phyloP scores from a whole-genome alignment of 2,888 invertebrate species.

The Drosophila gaucha region DNA sequence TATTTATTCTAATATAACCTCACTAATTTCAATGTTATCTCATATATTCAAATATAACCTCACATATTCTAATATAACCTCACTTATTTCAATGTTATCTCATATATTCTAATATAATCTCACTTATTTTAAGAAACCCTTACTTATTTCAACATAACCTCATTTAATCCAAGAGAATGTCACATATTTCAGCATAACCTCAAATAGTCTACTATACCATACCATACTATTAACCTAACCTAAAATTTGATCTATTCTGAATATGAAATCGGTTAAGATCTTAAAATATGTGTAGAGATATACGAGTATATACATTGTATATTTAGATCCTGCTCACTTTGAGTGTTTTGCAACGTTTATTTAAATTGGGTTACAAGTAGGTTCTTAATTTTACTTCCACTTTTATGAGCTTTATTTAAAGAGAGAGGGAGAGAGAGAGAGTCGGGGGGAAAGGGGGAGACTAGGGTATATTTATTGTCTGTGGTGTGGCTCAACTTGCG shows the following conservation, averaged over 20 bases:
- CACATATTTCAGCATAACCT: background rate
- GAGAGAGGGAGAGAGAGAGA: background rate
- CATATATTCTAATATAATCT: too few relatives aligned
- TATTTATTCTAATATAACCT: too few relatives aligned
- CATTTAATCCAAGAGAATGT: background rate
- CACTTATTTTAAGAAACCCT: too few relatives aligned
- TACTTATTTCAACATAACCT: background rate
- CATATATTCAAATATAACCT: background rate
- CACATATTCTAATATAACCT: background rate
- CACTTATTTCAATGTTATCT: background rate
- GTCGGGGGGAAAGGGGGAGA: background rate
- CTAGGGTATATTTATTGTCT: slow-evolving; percentile 22
- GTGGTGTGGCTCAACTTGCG: slow-evolving; percentile 24
- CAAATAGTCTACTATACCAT: too few relatives aligned
- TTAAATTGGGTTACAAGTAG: slow-evolving; percentile 5
- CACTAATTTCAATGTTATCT: background rate
- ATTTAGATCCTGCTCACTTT: background rate
- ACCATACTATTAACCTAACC: too few relatives aligned
- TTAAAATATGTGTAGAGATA: too few relatives aligned
- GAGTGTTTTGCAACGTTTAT: background rate
- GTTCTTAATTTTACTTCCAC: slow-evolving; percentile 7
- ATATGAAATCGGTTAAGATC: background rate
- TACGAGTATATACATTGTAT: background rate
- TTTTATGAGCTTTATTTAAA: background rate
- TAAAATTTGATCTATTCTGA: background rate